Conservation (phyloP, 2,797 vertebrate species). For the Bovichtus variegatus region DNA sequence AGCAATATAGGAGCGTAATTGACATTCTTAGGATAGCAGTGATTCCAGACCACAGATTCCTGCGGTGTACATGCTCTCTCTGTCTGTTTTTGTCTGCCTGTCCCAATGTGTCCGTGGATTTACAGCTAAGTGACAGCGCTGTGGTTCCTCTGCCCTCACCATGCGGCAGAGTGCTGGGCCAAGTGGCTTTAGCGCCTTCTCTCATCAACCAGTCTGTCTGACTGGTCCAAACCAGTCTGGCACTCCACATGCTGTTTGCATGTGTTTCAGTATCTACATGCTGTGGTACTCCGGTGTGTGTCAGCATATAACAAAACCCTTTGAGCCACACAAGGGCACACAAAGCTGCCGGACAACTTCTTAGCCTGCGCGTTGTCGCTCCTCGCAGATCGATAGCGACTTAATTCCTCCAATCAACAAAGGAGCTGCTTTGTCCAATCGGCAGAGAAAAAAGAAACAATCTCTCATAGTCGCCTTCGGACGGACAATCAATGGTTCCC, state of each 20-base stretch:
- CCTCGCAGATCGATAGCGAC: constrained; percentile 65
- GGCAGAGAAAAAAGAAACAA: constrained; percentile 62
- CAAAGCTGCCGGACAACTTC: constrained; percentile 38
- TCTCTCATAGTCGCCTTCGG: constrained; percentile 55
- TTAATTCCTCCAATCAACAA: constrained; percentile 68
- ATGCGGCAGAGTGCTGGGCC: constrained; percentile 68
- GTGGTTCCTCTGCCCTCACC: constrained; percentile 75
- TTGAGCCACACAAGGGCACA: constrained; percentile 35
- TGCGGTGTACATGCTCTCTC: constrained; percentile 74
- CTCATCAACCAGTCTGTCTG: constrained; percentile 76
- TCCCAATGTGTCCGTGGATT: constrained; percentile 72
- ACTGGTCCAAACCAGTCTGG: constrained; percentile 69
- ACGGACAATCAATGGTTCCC: constrained; percentile 73
- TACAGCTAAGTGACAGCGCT: constrained; percentile 75
- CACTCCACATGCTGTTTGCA: constrained; percentile 49
- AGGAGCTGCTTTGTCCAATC: constrained; percentile 57
- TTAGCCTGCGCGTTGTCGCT: constrained; percentile 28
- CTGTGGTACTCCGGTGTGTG: constrained; percentile 38
- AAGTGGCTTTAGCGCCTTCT: constrained; percentile 80
- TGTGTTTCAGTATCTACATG: constrained; percentile 52
- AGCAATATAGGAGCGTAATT: constrained; percentile 70
- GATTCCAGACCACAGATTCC: constrained; percentile 85
- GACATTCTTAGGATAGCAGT: constrained; percentile 80
- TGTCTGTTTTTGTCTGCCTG: constrained; percentile 76
- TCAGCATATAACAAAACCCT: constrained; percentile 17